Percentiles rank a stretch among this genome's conserved stretches.
Evolutionary conservation across 2,888 invertebrate genomes (phyloP).

Genomic region (Troilus luridus): DNA sequence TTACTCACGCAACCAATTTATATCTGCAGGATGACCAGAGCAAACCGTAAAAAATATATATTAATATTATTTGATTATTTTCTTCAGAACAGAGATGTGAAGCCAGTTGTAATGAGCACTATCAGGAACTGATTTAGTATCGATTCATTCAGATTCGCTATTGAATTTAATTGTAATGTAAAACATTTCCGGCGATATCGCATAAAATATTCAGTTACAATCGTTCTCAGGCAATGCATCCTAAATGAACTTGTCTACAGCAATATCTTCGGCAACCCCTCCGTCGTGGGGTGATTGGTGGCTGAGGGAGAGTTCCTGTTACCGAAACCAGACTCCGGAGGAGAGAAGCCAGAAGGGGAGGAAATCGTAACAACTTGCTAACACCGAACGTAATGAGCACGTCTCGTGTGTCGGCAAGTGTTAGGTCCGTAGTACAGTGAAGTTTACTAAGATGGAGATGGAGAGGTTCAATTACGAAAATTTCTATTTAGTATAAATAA

Average conservation of each 20-base stretch:
- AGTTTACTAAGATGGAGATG: neutral
- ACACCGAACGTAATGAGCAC: neutral
- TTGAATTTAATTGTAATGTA: neutral
- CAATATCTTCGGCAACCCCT: neutral
- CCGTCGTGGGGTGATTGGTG: slow-evolving; percentile 1
- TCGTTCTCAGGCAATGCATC: neutral
- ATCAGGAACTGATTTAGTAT: too few relatives aligned
- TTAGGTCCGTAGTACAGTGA: neutral
- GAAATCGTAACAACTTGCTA: neutral
- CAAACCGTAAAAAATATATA: too few relatives aligned
- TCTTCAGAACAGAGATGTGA: too few relatives aligned
- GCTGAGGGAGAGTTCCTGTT: slow-evolving; percentile 30
- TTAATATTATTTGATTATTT: too few relatives aligned
- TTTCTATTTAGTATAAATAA: too few relatives aligned
- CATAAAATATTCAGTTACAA: slow-evolving; percentile 12
- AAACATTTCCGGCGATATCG: neutral
- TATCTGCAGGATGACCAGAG: too few relatives aligned
- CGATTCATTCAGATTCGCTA: neutral
- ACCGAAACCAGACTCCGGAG: slow-evolving; percentile 29
- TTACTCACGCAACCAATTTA: too few relatives aligned
- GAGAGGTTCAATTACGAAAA: too few relatives aligned
- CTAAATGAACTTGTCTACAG: neutral
- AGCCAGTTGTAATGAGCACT: too few relatives aligned
- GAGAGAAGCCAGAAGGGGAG: neutral
- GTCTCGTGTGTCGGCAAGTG: neutral